Evolutionary conservation across 2,113 vertebrate species (phyloP).

Genomic region (Serilophus lunatus): DNA sequence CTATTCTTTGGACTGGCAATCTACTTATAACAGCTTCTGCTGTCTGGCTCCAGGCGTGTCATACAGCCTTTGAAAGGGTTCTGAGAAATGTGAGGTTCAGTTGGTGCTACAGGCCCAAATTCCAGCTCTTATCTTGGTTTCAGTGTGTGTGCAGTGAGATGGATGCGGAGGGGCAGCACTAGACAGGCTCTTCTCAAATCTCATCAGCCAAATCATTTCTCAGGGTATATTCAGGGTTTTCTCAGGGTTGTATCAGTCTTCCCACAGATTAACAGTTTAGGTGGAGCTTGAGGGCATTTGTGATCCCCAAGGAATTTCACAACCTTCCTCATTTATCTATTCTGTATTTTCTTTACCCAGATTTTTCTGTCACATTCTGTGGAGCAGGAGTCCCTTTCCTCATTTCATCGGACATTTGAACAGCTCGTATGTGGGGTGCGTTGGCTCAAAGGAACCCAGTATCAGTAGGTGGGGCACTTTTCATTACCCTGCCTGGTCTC

Average conservation of each 20-base stretch:
- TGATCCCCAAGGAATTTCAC: neutral
- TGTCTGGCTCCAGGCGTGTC: neutral
- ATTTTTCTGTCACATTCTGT: neutral
- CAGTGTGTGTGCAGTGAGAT: neutral
- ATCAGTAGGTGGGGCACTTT: neutral
- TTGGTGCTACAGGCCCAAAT: neutral
- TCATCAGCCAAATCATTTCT: conserved; percentile 7
- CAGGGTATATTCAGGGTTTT: neutral
- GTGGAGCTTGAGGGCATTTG: neutral
- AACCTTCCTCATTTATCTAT: neutral
- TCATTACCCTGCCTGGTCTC: neutral
- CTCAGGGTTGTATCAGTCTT: neutral
- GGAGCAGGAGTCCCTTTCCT: neutral
- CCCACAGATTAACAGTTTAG: neutral
- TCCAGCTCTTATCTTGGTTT: conserved; percentile 29
- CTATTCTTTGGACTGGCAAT: conserved; percentile 14
- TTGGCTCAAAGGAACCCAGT: neutral
- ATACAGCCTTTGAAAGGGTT: neutral
- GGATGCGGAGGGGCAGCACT: fast-evolving
- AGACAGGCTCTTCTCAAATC: neutral
- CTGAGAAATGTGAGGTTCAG: neutral
- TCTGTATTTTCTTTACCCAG: neutral
- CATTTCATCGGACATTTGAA: fast-evolving
- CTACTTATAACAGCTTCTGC: neutral
- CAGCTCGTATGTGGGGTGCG: fast-evolving